These are phyloP conservation scores for Sarcophaga rosellei DNA, from an alignment of 2,888 invertebrate species.

Conservation along the genomic window DNA sequence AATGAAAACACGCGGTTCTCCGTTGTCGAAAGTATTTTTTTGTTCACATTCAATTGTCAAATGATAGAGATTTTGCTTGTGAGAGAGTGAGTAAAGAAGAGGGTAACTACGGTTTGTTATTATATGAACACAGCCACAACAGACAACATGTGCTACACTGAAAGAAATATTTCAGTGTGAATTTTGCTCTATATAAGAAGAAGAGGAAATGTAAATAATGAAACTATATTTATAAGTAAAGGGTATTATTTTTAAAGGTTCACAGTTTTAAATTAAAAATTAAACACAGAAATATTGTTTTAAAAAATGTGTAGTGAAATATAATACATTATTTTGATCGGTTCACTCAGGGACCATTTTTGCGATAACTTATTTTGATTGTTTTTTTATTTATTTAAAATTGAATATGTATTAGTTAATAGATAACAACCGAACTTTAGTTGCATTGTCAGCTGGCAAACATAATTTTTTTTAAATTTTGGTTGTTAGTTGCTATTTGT, in stretches of 20 bases:
- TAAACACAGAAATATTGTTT: too few species aligned
- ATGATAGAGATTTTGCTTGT: not conserved
- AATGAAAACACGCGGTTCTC: constrained; percentile 59
- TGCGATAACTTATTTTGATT: too few species aligned
- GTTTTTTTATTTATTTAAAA: too few species aligned
- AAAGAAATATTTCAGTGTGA: not conserved
- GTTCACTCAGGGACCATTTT: too few species aligned
- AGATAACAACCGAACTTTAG: not conserved
- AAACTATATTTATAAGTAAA: too few species aligned
- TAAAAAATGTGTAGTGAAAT: too few species aligned
- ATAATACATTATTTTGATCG: too few species aligned
- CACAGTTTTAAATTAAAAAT: too few species aligned
- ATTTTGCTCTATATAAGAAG: not conserved
- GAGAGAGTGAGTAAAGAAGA: not conserved
- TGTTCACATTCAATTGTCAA: constrained; percentile 18
- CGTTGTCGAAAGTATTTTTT: not conserved
- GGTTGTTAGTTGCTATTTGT: not conserved
- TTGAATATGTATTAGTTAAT: too few species aligned
- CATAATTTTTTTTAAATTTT: not conserved
- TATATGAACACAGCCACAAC: constrained; percentile 55
- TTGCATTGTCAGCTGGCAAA: not conserved
- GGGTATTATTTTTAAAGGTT: too few species aligned
- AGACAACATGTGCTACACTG: constrained; percentile 47
- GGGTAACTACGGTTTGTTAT: constrained; percentile 40
- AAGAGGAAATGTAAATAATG: too few species aligned